phyloP scores from a whole-genome alignment of 2,797 vertebrate species.

The Phyllotis vaccarum region DNA sequence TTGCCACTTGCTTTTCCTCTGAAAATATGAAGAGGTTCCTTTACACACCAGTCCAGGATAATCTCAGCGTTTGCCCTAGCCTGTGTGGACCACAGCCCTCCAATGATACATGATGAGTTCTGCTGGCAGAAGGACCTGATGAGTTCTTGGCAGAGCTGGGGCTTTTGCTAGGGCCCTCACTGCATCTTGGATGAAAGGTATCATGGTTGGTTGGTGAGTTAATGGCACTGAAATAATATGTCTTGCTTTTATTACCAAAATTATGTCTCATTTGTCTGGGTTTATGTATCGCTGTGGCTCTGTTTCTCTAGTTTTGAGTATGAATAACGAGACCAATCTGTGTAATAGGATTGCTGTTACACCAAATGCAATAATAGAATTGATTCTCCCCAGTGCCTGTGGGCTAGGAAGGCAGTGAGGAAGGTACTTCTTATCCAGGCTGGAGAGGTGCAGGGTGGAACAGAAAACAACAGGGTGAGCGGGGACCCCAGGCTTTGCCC shows the following conservation, averaged over 20 bases:
- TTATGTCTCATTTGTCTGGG: neutral
- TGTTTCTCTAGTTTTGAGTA: constrained; percentile 38
- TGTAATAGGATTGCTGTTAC: constrained; percentile 23
- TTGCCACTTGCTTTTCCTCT: neutral
- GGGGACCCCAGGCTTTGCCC: accelerated
- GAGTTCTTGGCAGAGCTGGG: neutral
- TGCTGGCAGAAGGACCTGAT: accelerated
- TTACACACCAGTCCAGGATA: neutral
- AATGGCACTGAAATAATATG: neutral
- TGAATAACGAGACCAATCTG: constrained; percentile 52
- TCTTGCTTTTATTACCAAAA: constrained; percentile 13
- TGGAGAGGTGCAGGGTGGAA: neutral
- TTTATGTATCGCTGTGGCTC: neutral
- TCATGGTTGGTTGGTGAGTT: neutral
- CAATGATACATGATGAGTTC: accelerated
- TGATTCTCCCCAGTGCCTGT: neutral
- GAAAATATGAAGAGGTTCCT: neutral
- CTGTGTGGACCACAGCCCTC: neutral
- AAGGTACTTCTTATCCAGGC: neutral
- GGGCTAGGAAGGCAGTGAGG: neutral
- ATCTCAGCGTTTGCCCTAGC: neutral
- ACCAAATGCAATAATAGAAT: constrained; percentile 48
- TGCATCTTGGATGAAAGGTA: neutral
- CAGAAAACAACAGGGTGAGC: no score
- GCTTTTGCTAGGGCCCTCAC: neutral